Evolutionary conservation across 2,113 vertebrate species (phyloP), one percentile per base, ranked within the genome.

Genomic region (Oxyruncus cristatus): DNA sequence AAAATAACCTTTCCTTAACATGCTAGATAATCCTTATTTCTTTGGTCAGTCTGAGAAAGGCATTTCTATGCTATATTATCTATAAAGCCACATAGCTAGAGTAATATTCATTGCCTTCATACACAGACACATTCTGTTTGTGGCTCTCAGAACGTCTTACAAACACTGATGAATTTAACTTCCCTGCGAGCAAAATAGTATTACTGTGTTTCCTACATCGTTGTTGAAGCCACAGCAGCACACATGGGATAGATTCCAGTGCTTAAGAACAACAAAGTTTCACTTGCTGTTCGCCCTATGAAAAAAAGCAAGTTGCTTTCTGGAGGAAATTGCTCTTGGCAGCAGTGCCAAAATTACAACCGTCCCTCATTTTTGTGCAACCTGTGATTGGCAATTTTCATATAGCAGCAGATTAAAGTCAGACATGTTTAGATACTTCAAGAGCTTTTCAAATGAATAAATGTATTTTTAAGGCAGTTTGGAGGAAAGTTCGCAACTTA

Each of bases 271-370:
- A n/a, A 76, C 6, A 84, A 58, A 66, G 16, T 85, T 84, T 59
- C 3, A 5, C 77, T 89, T 84, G 62, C 33, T 59, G 8, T 52
- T 77, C 26, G 46, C 33, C 6, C 52, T 81, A 3, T 50, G 33
- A 89, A 93, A 91, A 32, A 89, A 66, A 94, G 30, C 68, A 92
- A 88, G 18, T n/a, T 89, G 17, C 22, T 61, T 91, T 95, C 72
- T 74, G 65, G 42, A 80, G 61, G 50, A 97, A 96, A 91, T 58
- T 18, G 17, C 39, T 91, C 49, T 78, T 95, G 70, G 68, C 37
- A 91, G 39, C 42, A 70, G 26, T 27, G 56, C 9, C 52, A 94
- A 66, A 94, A 71, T 61, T 89, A 55, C 21, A 85, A 93, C 56
- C 0, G 0, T 71, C 33, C 49, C 32, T 77, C 47, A 27, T 92